These are phyloP conservation scores for Lepus townsendii DNA, from an alignment of 2,797 vertebrate genomes.

Conservation along the genomic window DNA sequence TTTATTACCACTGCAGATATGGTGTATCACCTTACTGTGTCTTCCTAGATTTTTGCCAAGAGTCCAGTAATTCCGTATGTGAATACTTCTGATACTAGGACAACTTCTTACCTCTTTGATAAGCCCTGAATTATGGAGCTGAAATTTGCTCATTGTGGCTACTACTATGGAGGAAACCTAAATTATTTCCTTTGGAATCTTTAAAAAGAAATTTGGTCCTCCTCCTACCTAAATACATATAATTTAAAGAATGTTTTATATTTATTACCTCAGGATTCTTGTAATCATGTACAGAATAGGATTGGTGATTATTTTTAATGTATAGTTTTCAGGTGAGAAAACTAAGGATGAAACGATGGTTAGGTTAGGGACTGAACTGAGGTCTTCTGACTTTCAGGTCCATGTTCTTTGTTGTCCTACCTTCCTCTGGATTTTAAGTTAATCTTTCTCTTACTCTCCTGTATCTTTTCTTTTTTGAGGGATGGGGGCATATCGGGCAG, in stretches of 20 bases:
- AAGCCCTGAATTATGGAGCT: background rate
- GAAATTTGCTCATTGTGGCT: background rate
- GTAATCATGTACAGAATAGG: background rate
- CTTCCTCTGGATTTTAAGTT: background rate
- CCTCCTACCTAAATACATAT: background rate
- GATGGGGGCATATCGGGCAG: background rate
- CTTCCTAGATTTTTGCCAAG: constrained; percentile 65
- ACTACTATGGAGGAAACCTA: constrained; percentile 15
- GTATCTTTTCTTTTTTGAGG: background rate
- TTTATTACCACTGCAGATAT: background rate
- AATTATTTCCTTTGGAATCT: constrained; percentile 38
- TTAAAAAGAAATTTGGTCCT: constrained; percentile 56
- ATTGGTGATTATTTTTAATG: constrained; percentile 37
- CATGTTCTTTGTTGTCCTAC: background rate
- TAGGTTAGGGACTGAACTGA: constrained; percentile 31
- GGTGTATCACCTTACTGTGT: background rate
- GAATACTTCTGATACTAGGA: background rate
- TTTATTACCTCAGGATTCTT: constrained; percentile 40
- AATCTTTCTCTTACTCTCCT: background rate
- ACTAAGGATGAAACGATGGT: constrained; percentile 17
- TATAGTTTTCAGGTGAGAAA: constrained; percentile 38
- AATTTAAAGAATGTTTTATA: constrained; percentile 50
- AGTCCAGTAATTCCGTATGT: background rate
- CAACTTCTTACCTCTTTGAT: constrained; percentile 8
- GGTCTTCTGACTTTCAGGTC: background rate